phyloP scores from a whole-genome alignment of 2,797 vertebrate species.

The Silurus aristotelis region DNA sequence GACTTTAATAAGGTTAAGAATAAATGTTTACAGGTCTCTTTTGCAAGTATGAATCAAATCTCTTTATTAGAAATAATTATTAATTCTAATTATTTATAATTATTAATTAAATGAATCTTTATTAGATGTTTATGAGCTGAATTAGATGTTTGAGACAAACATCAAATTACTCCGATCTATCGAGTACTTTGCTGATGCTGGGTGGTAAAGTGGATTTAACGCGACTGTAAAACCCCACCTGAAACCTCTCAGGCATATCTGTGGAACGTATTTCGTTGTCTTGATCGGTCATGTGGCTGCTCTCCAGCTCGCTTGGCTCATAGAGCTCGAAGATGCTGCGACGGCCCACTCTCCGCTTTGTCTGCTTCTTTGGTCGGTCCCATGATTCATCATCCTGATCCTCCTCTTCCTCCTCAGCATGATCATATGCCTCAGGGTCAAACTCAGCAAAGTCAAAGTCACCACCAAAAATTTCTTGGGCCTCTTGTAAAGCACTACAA shows the following conservation, averaged over 20 bases:
- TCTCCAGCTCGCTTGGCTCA: slow-evolving; percentile 96
- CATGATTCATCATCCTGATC: slow-evolving; percentile 91
- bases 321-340: slow-evolving; percentile 99
- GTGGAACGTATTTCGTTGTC: slow-evolving; percentile 98
- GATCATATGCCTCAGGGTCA: slow-evolving; percentile 88
- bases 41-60: background rate
- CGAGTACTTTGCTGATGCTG: background rate
- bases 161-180: background rate
- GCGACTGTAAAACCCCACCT: slow-evolving; percentile 73
- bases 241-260: slow-evolving; percentile 98
- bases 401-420: slow-evolving; percentile 94
- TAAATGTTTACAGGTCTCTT: background rate
- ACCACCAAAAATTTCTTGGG: slow-evolving; percentile 97
- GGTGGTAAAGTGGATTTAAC: background rate
- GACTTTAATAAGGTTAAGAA: background rate
- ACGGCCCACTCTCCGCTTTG: slow-evolving; percentile 90
- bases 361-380: slow-evolving; percentile 92
- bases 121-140: too few species aligned
- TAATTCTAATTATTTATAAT: too few species aligned
- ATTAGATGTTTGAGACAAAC: too few species aligned
- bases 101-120: too few species aligned
- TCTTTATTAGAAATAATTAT: background rate
- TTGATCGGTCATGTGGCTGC: slow-evolving; percentile 97
- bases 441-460: slow-evolving; percentile 98
- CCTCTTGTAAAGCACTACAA: slow-evolving; percentile 92